These are phyloP conservation scores for Acrobasis repandana DNA, from an alignment of 2,888 invertebrate species.

Conservation along the genomic window DNA sequence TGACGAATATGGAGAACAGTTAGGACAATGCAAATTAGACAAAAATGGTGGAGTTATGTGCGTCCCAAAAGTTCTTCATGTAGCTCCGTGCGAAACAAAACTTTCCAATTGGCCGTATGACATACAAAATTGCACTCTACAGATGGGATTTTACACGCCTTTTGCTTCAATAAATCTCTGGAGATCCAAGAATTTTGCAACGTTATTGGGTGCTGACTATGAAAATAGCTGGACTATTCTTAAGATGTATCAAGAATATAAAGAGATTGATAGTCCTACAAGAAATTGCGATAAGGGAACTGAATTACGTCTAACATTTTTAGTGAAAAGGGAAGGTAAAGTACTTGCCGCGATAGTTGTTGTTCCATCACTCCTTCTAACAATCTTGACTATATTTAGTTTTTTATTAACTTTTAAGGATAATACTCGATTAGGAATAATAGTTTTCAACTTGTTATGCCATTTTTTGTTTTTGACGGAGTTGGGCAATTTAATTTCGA, in stretches of 20 bases:
- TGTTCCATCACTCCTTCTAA: slow-evolving; percentile 32
- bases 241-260: neutral
- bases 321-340: slow-evolving; percentile 31
- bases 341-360: slow-evolving; percentile 32
- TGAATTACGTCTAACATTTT: slow-evolving; percentile 24
- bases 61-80: neutral
- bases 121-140: slow-evolving; percentile 35
- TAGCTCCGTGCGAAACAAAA: slow-evolving; percentile 30
- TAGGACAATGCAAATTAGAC: slow-evolving; percentile 27
- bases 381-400: slow-evolving; percentile 30
- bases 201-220: slow-evolving; percentile 30
- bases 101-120: slow-evolving; percentile 44
- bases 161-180: slow-evolving; percentile 21
- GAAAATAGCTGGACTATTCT: slow-evolving; percentile 43
- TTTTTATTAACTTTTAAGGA: slow-evolving; percentile 31
- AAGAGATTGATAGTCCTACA: neutral
- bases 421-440: slow-evolving; percentile 29
- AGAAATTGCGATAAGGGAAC: neutral
- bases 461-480: slow-evolving; percentile 35
- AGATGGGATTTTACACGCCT: slow-evolving; percentile 29
- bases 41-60: slow-evolving; percentile 30
- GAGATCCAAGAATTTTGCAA: slow-evolving; percentile 26
- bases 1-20: slow-evolving; percentile 16
- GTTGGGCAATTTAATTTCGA: slow-evolving; percentile 30
- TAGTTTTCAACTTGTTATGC: slow-evolving; percentile 34